Base-by-base conservation (phyloP, 2,113 vertebrate genomes). In the Coracopsis vasa region DNA sequence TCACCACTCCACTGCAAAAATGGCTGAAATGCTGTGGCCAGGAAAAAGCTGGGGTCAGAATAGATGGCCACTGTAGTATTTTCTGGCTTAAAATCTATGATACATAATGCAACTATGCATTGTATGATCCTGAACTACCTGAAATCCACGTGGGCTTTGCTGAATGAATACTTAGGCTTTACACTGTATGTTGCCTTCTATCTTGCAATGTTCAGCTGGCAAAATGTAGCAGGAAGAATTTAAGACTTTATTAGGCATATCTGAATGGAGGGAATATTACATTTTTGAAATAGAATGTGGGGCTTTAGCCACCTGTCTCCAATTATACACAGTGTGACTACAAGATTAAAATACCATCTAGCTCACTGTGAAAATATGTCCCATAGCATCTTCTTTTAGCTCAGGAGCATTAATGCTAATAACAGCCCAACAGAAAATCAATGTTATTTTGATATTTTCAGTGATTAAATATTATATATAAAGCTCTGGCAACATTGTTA, bases 251-350 rank as follows among this genome's bases (percentile, higher is more conserved):
- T 93, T 88, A 82, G 75, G 64, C 67, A 45, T 88, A 71, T 77
- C 80, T 88, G 90, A 88, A 80, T 71, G 50, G 48, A 84, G 41
- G 61, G 37, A 93, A 61, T 39, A 53, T 42, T 86, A 64, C 20
- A 45, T 72, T 86, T 94, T 75, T 71, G 15, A 75, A 67, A 37
- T 19, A 65, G 48, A 84, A 70, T 45, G 51, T 73, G 23, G 24
- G 84, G 53, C 45, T 90, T 74, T 80, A 86, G 45, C 88, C 88
- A 94, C 92, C 90, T 97, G 90, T 88, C 82, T 93, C 88, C 67
- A 93, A 45, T 92, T 90, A 94, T 31, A 82, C 48, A 80, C 88
- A 45, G 81, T 86, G 47, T 87, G 86, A 78, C 74, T 73, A 42
- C 58, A 45, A 69, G 77, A 86, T 72, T 81, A 95, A 97, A 94